Base-by-base conservation (phyloP, 2,888 invertebrate species). In the Drosophila melanosoma region DNA sequence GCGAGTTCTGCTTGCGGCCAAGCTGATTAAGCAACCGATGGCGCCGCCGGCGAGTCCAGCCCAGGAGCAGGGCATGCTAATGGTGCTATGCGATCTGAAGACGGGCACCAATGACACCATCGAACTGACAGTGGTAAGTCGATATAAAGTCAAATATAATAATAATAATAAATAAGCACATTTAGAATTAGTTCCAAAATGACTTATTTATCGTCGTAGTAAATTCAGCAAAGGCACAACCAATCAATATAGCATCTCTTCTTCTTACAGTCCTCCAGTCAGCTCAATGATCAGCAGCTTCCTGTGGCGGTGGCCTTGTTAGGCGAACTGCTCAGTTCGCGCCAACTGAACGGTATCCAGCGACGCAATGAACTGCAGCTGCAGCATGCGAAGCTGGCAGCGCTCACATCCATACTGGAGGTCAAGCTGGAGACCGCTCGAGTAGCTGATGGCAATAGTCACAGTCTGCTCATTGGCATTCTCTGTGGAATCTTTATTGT, bases 11-110 rank as follows among this genome's bases (percentile, higher is more conserved):
- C 93, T 97, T 8, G 96, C 97, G 0, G 95, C 95, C 2, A 92
- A 94, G 23, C 63, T 93, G 72, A 93, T 94, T 38, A 93, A 93
- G 68, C 78, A 89, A 72, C 90, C 90, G 2, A 20, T 36, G 23
- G 7, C 49, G 10, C 48, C 68, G 8, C 42, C 3, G 17, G 1
- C 84, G 92, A 67, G 93, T 32, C 32, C 74, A 0, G 64, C 58
- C 5, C 72, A 63, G 60, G 80, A 85, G 40, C 95, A 95, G 53
- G 95, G 95, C 66, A 94, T 95, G 67, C 94, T 98, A 7, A 96
- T 97, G 62, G 94, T 98, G 52, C 94, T 98, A n/a, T 98, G 98
- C 91, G 97, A 97, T 90, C 94, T 97, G 45, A 96, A 97, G 82
- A 94, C 95, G 11, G 96, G 96, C 56, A 96, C 96, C 79, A 96